Conservation (phyloP, 2,113 vertebrate species). For the Mormyrus iriodes region DNA sequence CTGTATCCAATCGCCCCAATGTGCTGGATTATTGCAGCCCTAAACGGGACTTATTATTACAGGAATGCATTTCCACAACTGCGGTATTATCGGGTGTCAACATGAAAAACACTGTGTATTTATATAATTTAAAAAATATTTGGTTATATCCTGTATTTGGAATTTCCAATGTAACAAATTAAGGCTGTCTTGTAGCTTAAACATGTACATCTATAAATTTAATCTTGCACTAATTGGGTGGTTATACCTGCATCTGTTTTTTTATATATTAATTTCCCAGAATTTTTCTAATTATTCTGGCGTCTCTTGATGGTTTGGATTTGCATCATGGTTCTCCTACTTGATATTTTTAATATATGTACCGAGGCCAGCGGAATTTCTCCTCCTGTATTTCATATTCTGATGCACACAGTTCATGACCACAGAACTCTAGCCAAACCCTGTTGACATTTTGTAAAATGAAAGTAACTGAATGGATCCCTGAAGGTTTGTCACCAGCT, state of each 20-base stretch:
- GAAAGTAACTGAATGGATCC: slow-evolving; percentile 23
- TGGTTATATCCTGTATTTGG: neutral
- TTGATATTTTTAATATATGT: neutral
- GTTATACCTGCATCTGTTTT: neutral
- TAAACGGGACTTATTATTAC: neutral
- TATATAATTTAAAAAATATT: neutral
- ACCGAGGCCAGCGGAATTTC: neutral
- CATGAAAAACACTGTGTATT: neutral
- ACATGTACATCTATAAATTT: neutral
- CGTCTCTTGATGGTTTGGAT: neutral
- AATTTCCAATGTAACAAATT: neutral
- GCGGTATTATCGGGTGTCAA: neutral
- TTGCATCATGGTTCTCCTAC: neutral
- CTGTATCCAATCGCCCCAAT: slow-evolving; percentile 17
- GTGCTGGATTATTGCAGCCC: slow-evolving; percentile 15
- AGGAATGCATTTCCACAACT: neutral
- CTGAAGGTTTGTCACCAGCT: slow-evolving; percentile 3
- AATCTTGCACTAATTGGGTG: neutral
- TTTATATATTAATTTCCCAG: slow-evolving; percentile 1
- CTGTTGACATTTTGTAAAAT: slow-evolving; percentile 20
- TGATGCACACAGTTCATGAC: neutral
- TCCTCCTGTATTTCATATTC: neutral
- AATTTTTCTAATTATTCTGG: neutral
- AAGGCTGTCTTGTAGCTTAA: neutral
- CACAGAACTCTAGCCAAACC: slow-evolving; percentile 5